Evolutionary conservation across 2,797 vertebrate species (phyloP).

Genomic region (Setipinna tenuifilis): DNA sequence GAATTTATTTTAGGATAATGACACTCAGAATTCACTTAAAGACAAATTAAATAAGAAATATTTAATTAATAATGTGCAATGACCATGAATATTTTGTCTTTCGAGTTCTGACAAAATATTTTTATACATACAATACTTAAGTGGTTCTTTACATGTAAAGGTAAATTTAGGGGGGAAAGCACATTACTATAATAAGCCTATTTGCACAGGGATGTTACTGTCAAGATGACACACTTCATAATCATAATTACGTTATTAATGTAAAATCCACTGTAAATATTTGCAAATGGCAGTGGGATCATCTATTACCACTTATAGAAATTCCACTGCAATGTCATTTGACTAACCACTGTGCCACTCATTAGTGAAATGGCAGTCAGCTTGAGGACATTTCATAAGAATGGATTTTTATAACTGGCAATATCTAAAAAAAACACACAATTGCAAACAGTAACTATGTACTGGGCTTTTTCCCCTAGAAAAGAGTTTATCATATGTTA

Average conservation of each 20-base stretch:
- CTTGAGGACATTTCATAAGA: not conserved
- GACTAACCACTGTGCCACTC: not conserved
- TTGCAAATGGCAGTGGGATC: not conserved
- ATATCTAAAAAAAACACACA: not conserved
- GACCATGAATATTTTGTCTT: not conserved
- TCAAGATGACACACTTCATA: not conserved
- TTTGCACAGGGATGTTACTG: not conserved
- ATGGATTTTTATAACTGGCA: not conserved
- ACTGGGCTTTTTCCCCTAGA: not conserved
- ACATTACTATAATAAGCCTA: not conserved
- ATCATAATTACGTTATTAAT: not conserved
- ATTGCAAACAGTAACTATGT: not conserved
- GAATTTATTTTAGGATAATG: not conserved
- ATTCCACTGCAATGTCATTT: not conserved
- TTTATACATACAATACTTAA: not conserved
- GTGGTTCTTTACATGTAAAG: not conserved
- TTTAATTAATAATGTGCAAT: not conserved
- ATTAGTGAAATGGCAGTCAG: not conserved
- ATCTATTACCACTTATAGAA: not conserved
- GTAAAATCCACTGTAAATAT: not conserved
- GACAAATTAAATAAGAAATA: not conserved
- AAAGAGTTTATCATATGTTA: slow-evolving; percentile 68
- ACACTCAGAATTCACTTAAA: not conserved
- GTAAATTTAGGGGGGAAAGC: not conserved
- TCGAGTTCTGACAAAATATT: not conserved